Evolutionary conservation across 2,888 invertebrate species (phyloP), one percentile per base, ranked within the genome.

Genomic region (Polylopha cassiicola): DNA sequence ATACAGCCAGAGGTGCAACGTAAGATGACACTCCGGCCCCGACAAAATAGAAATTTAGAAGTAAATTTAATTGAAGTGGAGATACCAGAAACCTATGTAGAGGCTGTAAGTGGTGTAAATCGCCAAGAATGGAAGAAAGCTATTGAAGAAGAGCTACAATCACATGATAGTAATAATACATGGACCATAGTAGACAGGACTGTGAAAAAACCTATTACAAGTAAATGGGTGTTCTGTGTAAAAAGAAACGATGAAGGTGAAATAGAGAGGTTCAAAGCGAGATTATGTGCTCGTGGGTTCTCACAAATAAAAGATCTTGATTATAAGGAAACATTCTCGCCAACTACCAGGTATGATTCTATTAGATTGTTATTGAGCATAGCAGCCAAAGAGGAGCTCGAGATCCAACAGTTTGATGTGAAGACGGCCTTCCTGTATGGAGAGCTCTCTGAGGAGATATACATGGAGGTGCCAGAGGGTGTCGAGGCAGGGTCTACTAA

Each of bases 381-480:
- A n/a, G n/a, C n/a, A n/a, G n/a, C n/a, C n/a, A n/a, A n/a, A n/a
- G n/a, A n/a, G n/a, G n/a, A n/a, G n/a, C n/a, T n/a, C n/a, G n/a
- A n/a, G n/a, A n/a, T n/a, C n/a, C n/a, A n/a, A n/a, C n/a, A n/a
- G n/a, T n/a, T n/a, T n/a, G n/a, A n/a, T n/a, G n/a, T n/a, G n/a
- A n/a, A n/a, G n/a, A n/a, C n/a, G n/a, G n/a, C n/a, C n/a, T n/a
- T n/a, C n/a, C n/a, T n/a, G n/a, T n/a, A n/a, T n/a, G n/a, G n/a
- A n/a, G n/a, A n/a, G n/a, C n/a, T n/a, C n/a, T n/a, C n/a, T n/a
- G n/a, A n/a, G n/a, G n/a, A 8, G 5, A 15, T 15, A 4, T 27
- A 27, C n/a, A 27, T 27, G 27, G 27, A 27, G 15, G 27, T 27
- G 14, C 27, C 27, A 27, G 27, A 27, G 27, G 27, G 27, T 26